These are phyloP conservation scores for Sinocyclocheilus maitianheensis DNA, from an alignment of 2,113 vertebrate species.

Conservation along the genomic window DNA sequence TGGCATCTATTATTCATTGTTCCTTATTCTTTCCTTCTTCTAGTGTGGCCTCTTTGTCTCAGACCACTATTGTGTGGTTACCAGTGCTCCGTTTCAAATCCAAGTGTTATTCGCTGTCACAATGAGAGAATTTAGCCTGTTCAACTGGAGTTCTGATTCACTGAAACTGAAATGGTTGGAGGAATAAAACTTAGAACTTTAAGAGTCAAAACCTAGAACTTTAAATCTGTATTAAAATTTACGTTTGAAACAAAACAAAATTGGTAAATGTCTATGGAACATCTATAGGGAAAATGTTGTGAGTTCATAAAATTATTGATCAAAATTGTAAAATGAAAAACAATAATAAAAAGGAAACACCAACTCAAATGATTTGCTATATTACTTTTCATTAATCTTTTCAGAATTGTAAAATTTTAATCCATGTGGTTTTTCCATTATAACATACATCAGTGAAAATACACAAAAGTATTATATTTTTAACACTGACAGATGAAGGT, in stretches of 20 bases:
- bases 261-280: too few species aligned
- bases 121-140: background rate
- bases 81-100: conserved; percentile 41
- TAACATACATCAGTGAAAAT: background rate
- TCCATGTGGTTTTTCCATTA: background rate
- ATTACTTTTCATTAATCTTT: background rate
- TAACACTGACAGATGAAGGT: background rate
- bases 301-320: background rate
- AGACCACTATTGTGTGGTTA: conserved; percentile 51
- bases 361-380: background rate
- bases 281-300: too few species aligned
- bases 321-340: background rate
- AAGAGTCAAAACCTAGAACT: background rate
- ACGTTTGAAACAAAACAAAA: too few species aligned
- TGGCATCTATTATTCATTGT: conserved; percentile 68
- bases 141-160: background rate
- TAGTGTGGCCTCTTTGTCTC: conserved; percentile 46
- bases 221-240: background rate
- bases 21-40: conserved; percentile 41
- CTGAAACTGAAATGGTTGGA: background rate
- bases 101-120: background rate
- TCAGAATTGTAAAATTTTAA: background rate
- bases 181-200: background rate
- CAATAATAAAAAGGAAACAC: background rate
- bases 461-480: background rate